Evolutionary conservation across 2,797 vertebrate species (phyloP).

Genomic region (Coranthus polyacanthus): DNA sequence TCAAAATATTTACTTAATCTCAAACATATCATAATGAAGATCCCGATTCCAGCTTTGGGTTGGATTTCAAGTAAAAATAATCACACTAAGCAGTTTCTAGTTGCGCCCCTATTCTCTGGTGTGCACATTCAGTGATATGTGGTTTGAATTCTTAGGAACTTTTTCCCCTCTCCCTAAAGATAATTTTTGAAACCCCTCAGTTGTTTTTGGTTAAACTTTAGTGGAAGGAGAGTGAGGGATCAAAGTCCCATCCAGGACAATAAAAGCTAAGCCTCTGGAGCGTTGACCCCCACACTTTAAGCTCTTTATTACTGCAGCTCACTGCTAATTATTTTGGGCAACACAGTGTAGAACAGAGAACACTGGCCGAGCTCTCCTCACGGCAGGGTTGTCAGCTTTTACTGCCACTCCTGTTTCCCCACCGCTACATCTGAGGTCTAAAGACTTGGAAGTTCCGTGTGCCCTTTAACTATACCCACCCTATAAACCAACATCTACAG

Average conservation of each 20-base stretch:
- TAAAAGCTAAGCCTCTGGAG: slow-evolving; percentile 71
- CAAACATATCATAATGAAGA: background rate
- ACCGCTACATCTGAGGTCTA: slow-evolving; percentile 47
- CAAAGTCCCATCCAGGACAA: slow-evolving; percentile 69
- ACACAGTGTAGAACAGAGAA: slow-evolving; percentile 48
- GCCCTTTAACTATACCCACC: slow-evolving; percentile 30
- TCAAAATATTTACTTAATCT: slow-evolving; percentile 11
- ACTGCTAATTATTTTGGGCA: slow-evolving; percentile 77
- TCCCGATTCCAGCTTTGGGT: slow-evolving; percentile 21
- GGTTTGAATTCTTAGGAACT: slow-evolving; percentile 36
- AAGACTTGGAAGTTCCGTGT: slow-evolving; percentile 32
- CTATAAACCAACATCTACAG: slow-evolving; percentile 48
- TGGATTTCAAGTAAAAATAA: slow-evolving; percentile 32
- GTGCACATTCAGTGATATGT: slow-evolving; percentile 22
- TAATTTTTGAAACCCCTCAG: slow-evolving; percentile 25
- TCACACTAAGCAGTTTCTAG: background rate
- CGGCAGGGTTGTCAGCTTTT: slow-evolving; percentile 57
- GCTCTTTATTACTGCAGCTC: slow-evolving; percentile 77
- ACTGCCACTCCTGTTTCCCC: slow-evolving; percentile 32
- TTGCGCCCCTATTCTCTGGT: background rate
- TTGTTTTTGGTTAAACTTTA: slow-evolving; percentile 63
- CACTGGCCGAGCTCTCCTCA: slow-evolving; percentile 45
- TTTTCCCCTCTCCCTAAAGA: slow-evolving; percentile 26
- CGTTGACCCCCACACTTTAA: slow-evolving; percentile 72
- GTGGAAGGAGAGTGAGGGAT: slow-evolving; percentile 50